phyloP scores from a whole-genome alignment of 2,113 vertebrate genomes.

The Dasyprocta punctata region DNA sequence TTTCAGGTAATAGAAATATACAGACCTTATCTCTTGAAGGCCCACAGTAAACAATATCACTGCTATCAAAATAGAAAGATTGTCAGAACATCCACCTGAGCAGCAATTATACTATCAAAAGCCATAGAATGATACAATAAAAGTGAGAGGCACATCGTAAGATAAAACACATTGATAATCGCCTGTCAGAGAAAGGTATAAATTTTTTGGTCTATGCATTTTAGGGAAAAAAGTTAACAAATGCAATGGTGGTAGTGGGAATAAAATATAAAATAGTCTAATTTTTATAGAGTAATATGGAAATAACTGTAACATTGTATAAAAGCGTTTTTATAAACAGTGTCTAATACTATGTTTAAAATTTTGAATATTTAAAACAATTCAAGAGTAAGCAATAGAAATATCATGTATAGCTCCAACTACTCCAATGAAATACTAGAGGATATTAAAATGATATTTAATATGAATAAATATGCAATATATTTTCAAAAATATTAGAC shows the following conservation, averaged over 20 bases:
- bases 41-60: background rate
- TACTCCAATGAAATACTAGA: background rate
- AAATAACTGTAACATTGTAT: background rate
- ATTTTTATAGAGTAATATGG: background rate
- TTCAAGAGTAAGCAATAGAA: background rate
- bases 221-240: background rate
- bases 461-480: background rate
- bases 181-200: background rate
- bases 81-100: background rate
- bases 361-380: background rate
- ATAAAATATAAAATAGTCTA: background rate
- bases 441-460: background rate
- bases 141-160: background rate
- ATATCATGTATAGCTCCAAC: background rate
- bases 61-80: background rate
- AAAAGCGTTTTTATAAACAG: background rate
- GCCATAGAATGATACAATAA: background rate
- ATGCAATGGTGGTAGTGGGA: background rate
- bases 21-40: background rate
- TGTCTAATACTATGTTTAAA: background rate
- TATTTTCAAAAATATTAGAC: background rate
- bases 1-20: background rate
- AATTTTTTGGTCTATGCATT: background rate
- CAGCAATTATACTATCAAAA: background rate
- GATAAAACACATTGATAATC: background rate